A percentile compares a stretch with the other conserved stretches of the same genome.
These are phyloP conservation scores for Heliconius hermathena DNA, from an alignment of 1,140 invertebrate species.

Conservation along the genomic window DNA sequence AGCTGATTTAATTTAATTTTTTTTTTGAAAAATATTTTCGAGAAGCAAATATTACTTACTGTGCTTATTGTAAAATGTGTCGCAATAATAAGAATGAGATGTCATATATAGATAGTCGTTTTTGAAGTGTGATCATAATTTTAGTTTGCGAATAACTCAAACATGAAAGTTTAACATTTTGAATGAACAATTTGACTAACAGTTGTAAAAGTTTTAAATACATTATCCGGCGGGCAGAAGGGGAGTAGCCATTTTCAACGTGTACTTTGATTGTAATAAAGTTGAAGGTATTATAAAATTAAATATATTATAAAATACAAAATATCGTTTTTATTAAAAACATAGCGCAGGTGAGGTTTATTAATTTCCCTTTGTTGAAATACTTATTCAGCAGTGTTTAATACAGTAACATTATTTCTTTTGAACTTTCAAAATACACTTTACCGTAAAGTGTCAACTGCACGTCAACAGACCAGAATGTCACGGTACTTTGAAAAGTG, in stretches of 20 bases:
- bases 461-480: slow-evolving; percentile 4
- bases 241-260: not conserved
- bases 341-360: not conserved
- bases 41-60: too few species aligned
- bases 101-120: too few species aligned
- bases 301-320: not conserved
- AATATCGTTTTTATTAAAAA: not conserved
- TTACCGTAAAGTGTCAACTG: not conserved
- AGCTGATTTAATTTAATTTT: too few species aligned
- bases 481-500: slow-evolving; percentile 8
- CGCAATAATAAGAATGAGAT: too few species aligned
- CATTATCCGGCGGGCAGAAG: not conserved
- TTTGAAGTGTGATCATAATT: too few species aligned
- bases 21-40: too few species aligned
- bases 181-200: not conserved
- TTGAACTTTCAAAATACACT: slow-evolving; percentile 9
- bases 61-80: too few species aligned
- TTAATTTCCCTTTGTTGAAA: not conserved
- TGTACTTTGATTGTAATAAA: not conserved
- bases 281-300: not conserved
- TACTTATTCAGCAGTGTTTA: not conserved
- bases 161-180: not conserved
- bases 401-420: not conserved
- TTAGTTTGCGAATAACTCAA: not conserved
- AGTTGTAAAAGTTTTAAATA: not conserved